Evolutionary conservation across 2,797 vertebrate species (phyloP), one percentile per base, ranked within the genome.

Genomic region (Ceyx erithaca): DNA sequence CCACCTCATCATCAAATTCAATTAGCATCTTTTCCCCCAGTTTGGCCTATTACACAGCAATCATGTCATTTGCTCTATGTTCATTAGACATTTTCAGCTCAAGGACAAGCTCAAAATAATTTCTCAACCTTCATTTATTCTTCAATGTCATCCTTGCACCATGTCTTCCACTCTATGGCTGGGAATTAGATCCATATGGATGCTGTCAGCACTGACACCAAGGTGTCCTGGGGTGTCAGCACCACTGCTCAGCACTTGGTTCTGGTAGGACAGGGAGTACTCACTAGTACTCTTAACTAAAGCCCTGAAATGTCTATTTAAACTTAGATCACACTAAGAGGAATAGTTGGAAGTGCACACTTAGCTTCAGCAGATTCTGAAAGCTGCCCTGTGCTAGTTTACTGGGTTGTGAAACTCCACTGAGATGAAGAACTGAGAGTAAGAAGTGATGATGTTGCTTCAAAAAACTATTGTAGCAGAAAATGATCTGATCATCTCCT

Each of bases 41-140:
- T 75, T 51, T 67, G 78, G 43, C 62, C 73, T 84, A 45, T 51
- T 75, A 78, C 30, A 55, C 14, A 90, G 19, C 64, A 91, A 49
- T 81, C 89, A 70, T 2, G 7, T 70, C 1, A 41, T 54, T 86
- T 91, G 35, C 12, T 84, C 10, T 41, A 43, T 25, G 23, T 64
- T 89, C 58, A 43, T 57, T 81, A 82, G 80, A 83, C 79, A 82
- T 64, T 62, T 79, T 54, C 35, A 82, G 25, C 31, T 92, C 76
- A 73, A 90, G 58, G 61, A 89, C 57, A 87, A 90, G 45, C 35
- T 33, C n/a, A 69, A 69, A 86, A 48, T 73, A 81, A 89, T 82
- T 81, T 45, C 28, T 82, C 5, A 1, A 70, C 52, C 35, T 76
- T 75, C 1, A 37, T 82, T 88, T 72, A 58, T 82, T 86, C 64